These are phyloP conservation scores for Chionoecetes opilio DNA, from an alignment of 1,140 invertebrate genomes.

Conservation along the genomic window DNA sequence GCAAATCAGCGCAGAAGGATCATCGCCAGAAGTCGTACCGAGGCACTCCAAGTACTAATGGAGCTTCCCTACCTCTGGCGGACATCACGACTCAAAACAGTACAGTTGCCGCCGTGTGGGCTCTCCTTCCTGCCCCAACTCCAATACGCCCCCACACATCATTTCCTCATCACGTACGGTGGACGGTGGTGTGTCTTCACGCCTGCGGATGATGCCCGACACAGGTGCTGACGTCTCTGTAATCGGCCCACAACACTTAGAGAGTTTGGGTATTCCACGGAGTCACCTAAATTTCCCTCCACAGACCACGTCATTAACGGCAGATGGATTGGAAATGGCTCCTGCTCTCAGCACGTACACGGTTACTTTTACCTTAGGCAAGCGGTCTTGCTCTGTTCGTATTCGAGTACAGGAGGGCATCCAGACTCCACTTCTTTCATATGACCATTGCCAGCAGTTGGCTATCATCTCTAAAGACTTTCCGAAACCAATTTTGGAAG, in stretches of 20 bases:
- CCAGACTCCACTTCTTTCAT: slow-evolving; percentile 32
- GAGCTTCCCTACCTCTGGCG: not conserved
- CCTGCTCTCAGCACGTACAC: not conserved
- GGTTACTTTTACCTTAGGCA: not conserved
- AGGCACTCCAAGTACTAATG: not conserved
- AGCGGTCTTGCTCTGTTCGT: slow-evolving; percentile 17
- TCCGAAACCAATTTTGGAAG: not conserved
- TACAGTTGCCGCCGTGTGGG: slow-evolving; percentile 33
- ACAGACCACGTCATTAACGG: not conserved
- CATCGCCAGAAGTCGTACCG: not conserved
- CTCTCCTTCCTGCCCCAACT: slow-evolving; percentile 31
- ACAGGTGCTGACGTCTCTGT: not conserved
- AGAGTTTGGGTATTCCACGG: not conserved
- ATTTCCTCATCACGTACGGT: not conserved
- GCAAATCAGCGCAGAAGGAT: slow-evolving; percentile 29
- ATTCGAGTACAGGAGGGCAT: slow-evolving; percentile 24
- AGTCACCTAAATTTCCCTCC: not conserved
- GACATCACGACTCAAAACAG: not conserved
- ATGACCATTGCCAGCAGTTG: not conserved
- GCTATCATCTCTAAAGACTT: not conserved
- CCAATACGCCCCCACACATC: slow-evolving; percentile 37
- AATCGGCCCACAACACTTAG: slow-evolving; percentile 39
- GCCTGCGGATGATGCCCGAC: slow-evolving; percentile 30
- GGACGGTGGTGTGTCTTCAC: slow-evolving; percentile 39
- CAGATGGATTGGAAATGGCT: slow-evolving; percentile 35